These are phyloP conservation scores for Cotesia congregata DNA, from an alignment of 2,888 invertebrate genomes.

Conservation along the genomic window DNA sequence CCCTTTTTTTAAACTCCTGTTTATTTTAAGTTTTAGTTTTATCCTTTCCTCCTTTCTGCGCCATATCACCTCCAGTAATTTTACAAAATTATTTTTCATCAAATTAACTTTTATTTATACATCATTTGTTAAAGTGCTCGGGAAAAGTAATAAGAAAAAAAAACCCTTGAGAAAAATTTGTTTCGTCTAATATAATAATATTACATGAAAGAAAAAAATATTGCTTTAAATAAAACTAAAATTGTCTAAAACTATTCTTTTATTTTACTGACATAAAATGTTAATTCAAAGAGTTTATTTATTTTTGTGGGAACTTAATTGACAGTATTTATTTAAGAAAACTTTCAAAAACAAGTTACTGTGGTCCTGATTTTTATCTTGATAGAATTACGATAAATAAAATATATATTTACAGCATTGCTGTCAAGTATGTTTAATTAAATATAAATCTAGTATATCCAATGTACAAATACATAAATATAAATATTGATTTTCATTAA, in stretches of 20 bases:
- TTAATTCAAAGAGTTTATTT: background rate
- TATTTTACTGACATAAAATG: too few relatives aligned
- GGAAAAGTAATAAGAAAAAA: too few relatives aligned
- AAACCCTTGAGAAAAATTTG: too few relatives aligned
- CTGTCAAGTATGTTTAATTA: background rate
- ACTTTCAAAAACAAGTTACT: too few relatives aligned
- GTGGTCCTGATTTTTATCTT: too few relatives aligned
- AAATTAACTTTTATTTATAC: background rate
- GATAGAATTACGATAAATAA: too few relatives aligned
- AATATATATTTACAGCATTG: too few relatives aligned
- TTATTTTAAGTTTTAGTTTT: background rate
- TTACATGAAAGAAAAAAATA: too few relatives aligned
- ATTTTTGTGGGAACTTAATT: background rate
- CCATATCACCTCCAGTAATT: background rate
- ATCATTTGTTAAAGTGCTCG: background rate
- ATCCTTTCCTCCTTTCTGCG: background rate
- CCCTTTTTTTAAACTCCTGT: slow-evolving; percentile 4
- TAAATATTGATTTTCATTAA: background rate
- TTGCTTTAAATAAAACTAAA: too few relatives aligned
- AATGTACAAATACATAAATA: background rate
- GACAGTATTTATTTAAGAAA: too few relatives aligned
- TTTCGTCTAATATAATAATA: too few relatives aligned
- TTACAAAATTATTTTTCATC: background rate
- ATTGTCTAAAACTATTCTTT: too few relatives aligned
- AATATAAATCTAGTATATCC: background rate